phyloP scores from a whole-genome alignment of 2,797 vertebrate genomes.

The Crocodylus rhombifer region DNA sequence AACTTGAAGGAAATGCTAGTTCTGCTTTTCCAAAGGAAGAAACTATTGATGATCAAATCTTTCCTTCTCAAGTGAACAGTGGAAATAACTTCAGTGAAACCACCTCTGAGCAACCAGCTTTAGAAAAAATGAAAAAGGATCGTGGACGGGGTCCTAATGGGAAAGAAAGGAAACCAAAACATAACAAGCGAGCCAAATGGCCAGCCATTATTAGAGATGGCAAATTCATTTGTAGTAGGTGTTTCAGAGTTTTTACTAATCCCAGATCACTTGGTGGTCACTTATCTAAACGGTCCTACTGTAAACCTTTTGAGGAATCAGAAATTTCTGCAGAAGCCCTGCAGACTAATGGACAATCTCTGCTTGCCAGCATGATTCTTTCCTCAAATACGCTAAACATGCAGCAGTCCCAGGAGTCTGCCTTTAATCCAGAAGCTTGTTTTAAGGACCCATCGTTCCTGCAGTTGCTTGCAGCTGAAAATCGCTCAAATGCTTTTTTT shows the following conservation, averaged over 20 bases:
- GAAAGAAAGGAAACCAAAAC: conserved; percentile 84
- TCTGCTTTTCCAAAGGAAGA: conserved; percentile 82
- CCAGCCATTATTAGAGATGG: conserved; percentile 95
- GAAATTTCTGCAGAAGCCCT: conserved; percentile 87
- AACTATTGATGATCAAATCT: conserved; percentile 76
- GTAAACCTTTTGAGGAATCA: conserved; percentile 90
- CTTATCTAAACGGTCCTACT: conserved; percentile 92
- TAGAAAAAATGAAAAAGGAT: conserved; percentile 78
- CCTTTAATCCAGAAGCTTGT: conserved; percentile 79
- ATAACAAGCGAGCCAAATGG: conserved; percentile 91
- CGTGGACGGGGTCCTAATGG: conserved; percentile 69
- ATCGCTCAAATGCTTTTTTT: conserved; percentile 81
- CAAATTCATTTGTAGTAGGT: conserved; percentile 95
- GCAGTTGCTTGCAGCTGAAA: conserved; percentile 82
- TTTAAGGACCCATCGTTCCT: conserved; percentile 86
- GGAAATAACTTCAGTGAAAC: conserved; percentile 75
- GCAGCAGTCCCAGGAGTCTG: conserved; percentile 79
- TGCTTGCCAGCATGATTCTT: conserved; percentile 92
- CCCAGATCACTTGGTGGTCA: conserved; percentile 96
- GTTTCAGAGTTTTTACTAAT: conserved; percentile 92
- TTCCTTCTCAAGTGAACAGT: conserved; percentile 75
- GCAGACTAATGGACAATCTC: conserved; percentile 83
- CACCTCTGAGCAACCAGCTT: conserved; percentile 62
- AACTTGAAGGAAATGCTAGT: conserved; percentile 78
- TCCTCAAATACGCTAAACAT: conserved; percentile 87